A percentile compares a stretch with the other conserved stretches of the same genome.
phyloP scores from a whole-genome alignment of 2,113 vertebrate species.

The Myodes glareolus region DNA sequence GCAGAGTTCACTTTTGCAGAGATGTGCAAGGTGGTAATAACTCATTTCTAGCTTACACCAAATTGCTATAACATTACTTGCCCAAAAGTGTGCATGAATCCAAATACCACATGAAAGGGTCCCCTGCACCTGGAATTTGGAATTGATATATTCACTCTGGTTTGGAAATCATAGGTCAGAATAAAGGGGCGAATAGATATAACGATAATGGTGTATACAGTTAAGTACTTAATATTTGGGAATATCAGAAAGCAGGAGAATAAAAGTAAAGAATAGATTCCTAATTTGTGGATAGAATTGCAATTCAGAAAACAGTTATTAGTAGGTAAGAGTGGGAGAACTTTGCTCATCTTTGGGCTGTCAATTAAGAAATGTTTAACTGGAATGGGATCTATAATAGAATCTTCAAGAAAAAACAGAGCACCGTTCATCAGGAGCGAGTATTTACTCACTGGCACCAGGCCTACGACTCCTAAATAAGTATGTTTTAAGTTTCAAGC shows the following conservation, averaged over 20 bases:
- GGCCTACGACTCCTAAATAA: background rate
- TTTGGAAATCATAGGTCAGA: slow-evolving; percentile 7
- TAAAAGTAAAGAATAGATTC: background rate
- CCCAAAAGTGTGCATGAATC: background rate
- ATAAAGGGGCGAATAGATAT: background rate
- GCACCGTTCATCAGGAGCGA: background rate
- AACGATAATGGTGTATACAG: background rate
- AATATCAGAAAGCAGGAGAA: background rate
- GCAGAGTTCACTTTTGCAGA: background rate
- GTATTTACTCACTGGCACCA: background rate
- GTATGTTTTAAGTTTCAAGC: slow-evolving; percentile 33
- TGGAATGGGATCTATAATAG: background rate
- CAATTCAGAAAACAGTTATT: slow-evolving; percentile 27
- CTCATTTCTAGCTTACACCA: background rate
- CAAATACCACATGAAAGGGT: background rate
- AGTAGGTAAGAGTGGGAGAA: slow-evolving; percentile 13
- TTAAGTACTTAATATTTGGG: background rate
- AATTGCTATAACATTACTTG: background rate
- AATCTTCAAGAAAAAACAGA: background rate
- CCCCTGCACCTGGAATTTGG: background rate
- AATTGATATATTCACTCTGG: background rate
- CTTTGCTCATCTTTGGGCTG: background rate
- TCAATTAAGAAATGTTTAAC: background rate
- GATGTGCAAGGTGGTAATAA: background rate
- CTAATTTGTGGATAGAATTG: slow-evolving; percentile 33